Evolutionary conservation across 1,140 invertebrate species (phyloP).

Genomic region (Melitaea cinxia): DNA sequence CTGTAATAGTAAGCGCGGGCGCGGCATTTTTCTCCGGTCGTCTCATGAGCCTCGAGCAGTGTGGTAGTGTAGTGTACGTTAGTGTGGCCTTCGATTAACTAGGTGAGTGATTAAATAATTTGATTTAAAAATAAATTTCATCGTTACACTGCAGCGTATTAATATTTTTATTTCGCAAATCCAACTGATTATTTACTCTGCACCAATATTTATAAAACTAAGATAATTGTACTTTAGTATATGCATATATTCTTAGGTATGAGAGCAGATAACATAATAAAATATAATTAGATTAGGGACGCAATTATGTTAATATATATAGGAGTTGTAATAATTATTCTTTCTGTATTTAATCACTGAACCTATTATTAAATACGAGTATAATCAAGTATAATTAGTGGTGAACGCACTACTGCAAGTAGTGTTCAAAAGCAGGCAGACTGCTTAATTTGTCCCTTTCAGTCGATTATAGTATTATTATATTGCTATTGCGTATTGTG

Average conservation of each 20-base stretch:
- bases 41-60: slow-evolving; percentile 1
- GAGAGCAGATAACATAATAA: neutral
- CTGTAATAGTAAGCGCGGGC: slow-evolving; percentile 12
- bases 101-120: slow-evolving; percentile 12
- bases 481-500: no score
- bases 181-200: neutral
- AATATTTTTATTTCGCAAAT: neutral
- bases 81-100: slow-evolving; percentile 6
- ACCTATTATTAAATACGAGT: neutral
- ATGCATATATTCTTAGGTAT: neutral
- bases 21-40: slow-evolving; percentile 9
- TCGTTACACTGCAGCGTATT: neutral
- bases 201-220: neutral
- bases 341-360: neutral
- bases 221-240: neutral
- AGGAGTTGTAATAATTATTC: neutral
- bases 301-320: neutral
- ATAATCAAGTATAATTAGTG: neutral
- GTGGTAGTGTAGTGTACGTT: slow-evolving; percentile 8
- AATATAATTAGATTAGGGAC: neutral
- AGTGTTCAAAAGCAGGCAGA: neutral
- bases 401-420: neutral
- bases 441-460: neutral
- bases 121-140: neutral
- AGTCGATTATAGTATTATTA: no score